Evolutionary conservation across 1,140 invertebrate genomes (phyloP), one percentile per base, ranked within the genome.

Genomic region (Drosophila carrolli): DNA sequence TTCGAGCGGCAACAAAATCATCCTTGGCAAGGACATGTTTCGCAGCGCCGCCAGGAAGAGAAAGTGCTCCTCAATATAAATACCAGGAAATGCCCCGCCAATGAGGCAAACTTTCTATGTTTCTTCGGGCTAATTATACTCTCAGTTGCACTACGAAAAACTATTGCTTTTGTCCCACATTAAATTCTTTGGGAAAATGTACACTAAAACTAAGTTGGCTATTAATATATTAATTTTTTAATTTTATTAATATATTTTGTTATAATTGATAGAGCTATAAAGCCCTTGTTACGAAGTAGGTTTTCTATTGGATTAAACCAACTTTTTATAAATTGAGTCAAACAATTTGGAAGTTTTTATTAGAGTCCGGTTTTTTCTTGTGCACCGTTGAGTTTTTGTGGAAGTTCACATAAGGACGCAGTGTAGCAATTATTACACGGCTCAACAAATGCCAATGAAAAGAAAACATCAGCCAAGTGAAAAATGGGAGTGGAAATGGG

Each of bases 381-480:
- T 1, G 19, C 23, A 14, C 8, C 2, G 13, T 13, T 13, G 10
- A 16, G 29, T 32, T 50, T 5, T 1, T 4, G 13, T 29, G 37
- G 10, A 38, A 13, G 6, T 14, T n/a, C 11, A 37, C 13, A 40
- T 70, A 23, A 48, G 48, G 41, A 41, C 14, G 13, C 55, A 29
- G 27, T 29, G 65, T 71, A 19, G 44, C 65, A 70, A 57, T 71
- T 57, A 70, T 71, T 48, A 16, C 53, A 58, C 44, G 65, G 65
- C 44, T 57, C 66, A 71, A 29, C 57, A 59, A 48, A 29, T 35
- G 65, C 51, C 71, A 78, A 82, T 82, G 79, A 78, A 78, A 78
- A 78, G 74, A 82, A 82, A 82, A 71, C 79, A 81, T 56, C 72
- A 53, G 29, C 60, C 37, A 51, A 55, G 55, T 56, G 37, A 76